These are phyloP conservation scores for Zaprionus lineosus DNA, from an alignment of 2,888 invertebrate genomes.

Conservation along the genomic window DNA sequence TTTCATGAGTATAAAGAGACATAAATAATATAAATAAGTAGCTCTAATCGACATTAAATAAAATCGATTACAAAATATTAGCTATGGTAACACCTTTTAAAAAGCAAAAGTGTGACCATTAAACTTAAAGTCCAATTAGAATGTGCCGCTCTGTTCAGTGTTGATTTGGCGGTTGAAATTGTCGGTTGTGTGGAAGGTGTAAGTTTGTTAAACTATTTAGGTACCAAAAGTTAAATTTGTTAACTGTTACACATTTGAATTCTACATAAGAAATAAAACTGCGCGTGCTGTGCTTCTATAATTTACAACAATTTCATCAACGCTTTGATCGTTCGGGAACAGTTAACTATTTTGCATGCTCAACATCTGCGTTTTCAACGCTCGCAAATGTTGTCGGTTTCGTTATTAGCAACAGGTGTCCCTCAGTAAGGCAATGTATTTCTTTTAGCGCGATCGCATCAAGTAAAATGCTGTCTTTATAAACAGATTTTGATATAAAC, in stretches of 20 bases:
- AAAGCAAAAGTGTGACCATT: conserved; percentile 41
- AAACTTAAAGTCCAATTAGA: conserved; percentile 30
- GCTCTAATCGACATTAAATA: too few species aligned
- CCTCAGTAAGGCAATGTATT: conserved; percentile 21
- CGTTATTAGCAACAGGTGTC: conserved; percentile 62
- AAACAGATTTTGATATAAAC: conserved; percentile 23
- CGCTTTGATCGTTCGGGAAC: not conserved
- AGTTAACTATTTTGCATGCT: conserved; percentile 45
- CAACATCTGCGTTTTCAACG: conserved; percentile 32
- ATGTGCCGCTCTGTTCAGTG: conserved; percentile 50
- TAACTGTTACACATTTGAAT: conserved; percentile 36
- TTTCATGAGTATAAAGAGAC: too few species aligned
- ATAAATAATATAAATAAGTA: too few species aligned
- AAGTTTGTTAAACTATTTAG: conserved; percentile 6
- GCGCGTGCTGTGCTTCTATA: conserved; percentile 55
- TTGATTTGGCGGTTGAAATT: conserved; percentile 54
- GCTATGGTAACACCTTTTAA: conserved; percentile 4
- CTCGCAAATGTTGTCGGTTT: conserved; percentile 38
- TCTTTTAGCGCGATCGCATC: conserved; percentile 25
- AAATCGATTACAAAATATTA: not conserved
- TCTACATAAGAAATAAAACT: conserved; percentile 35
- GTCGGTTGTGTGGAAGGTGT: conserved; percentile 40
- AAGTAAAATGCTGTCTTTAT: conserved; percentile 32
- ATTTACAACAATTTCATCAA: conserved; percentile 37
- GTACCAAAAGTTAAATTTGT: conserved; percentile 6